Evolutionary conservation across 2,797 vertebrate genomes (phyloP).

Genomic region (Lepilemur septentrionalis): DNA sequence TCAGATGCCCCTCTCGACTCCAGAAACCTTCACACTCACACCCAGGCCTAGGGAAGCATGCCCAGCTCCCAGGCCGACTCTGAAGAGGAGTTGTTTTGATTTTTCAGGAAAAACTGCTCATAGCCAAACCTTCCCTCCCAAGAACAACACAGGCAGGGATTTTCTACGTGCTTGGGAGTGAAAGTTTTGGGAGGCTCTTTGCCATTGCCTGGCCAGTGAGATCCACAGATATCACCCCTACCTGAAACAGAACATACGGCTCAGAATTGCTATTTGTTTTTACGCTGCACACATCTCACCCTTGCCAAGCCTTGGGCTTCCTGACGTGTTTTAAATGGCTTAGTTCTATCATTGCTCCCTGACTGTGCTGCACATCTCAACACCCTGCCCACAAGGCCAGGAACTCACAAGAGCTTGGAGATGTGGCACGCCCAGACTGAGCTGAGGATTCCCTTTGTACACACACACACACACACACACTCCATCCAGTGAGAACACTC

Average conservation of each 20-base stretch:
- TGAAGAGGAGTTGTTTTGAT: constrained; percentile 60
- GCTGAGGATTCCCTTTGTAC: background rate
- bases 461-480: background rate
- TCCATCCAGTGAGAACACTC: background rate
- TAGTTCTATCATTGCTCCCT: background rate
- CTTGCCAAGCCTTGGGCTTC: background rate
- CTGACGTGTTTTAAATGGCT: background rate
- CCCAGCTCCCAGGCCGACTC: constrained; percentile 27
- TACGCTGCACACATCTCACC: background rate
- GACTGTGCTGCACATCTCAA: background rate
- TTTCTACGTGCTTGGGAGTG: background rate
- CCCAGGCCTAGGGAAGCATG: constrained; percentile 38
- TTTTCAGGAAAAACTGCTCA: constrained; percentile 66
- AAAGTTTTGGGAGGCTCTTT: background rate
- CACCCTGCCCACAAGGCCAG: background rate
- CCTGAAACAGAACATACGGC: background rate
- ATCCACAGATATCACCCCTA: background rate
- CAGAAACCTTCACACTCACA: constrained; percentile 1
- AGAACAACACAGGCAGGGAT: constrained; percentile 56
- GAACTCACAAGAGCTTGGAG: background rate
- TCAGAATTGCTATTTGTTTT: background rate
- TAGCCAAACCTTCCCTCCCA: constrained; percentile 61
- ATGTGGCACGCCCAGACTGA: background rate
- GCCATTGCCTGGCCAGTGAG: background rate
- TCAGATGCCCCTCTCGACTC: constrained; percentile 13